Conservation (phyloP, 2,797 vertebrate genomes). For the Euthynnus affinis region DNA sequence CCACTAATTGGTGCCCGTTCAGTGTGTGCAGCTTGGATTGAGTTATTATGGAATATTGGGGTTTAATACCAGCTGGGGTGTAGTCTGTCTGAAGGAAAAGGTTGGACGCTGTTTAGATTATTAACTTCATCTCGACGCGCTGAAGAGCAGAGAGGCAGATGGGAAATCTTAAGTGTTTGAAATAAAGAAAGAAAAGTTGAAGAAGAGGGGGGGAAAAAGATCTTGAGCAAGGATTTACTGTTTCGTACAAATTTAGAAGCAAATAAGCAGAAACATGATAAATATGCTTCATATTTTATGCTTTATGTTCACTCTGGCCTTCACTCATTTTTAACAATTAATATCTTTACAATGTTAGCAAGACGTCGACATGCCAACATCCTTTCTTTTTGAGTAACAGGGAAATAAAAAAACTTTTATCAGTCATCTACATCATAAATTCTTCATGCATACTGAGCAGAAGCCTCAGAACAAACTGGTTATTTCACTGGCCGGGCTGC, state of each 20-base stretch:
- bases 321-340: background rate
- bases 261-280: background rate
- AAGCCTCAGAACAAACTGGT: background rate
- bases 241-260: background rate
- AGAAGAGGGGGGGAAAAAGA: too few species aligned
- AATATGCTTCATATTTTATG: background rate
- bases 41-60: conserved; percentile 32
- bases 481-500: background rate
- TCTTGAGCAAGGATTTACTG: background rate
- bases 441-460: background rate
- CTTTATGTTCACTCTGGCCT: background rate
- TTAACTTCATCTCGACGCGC: background rate
- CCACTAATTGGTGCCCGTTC: conserved; percentile 45
- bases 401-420: background rate
- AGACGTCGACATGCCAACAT: background rate
- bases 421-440: background rate
- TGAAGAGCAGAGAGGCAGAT: too few species aligned
- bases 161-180: background rate
- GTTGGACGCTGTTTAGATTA: background rate
- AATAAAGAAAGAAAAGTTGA: background rate
- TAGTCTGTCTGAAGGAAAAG: background rate
- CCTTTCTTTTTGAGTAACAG: background rate
- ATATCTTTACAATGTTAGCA: background rate
- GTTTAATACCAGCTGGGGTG: conserved; percentile 54
- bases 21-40: conserved; percentile 10